A percentile compares a stretch with the other conserved stretches of the same genome.
phyloP scores from a whole-genome alignment of 2,113 vertebrate species.

The Erpornis zantholeuca region DNA sequence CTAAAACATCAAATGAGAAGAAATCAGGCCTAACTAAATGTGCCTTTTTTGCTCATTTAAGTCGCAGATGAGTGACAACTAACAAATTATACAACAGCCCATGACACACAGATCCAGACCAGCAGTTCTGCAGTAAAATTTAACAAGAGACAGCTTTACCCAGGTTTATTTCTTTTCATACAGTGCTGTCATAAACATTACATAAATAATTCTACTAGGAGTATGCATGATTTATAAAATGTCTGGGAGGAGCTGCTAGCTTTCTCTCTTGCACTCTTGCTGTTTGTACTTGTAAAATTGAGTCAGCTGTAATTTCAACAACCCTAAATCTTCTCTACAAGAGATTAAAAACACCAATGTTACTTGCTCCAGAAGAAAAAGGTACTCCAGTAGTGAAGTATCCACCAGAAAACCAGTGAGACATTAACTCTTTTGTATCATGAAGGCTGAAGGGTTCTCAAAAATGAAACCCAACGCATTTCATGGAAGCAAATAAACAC shows the following conservation, averaged over 20 bases:
- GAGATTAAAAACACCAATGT: neutral
- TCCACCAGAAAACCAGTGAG: neutral
- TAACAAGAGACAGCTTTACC: neutral
- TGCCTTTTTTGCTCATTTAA: neutral
- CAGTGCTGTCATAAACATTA: constrained; percentile 43
- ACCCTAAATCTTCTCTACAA: constrained; percentile 1
- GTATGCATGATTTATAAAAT: constrained; percentile 52
- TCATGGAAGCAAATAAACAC: neutral
- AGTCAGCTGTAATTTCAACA: constrained; percentile 47
- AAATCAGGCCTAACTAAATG: neutral
- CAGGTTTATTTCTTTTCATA: constrained; percentile 27
- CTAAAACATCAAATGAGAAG: neutral
- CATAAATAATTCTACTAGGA: constrained; percentile 48
- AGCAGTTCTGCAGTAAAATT: constrained; percentile 18
- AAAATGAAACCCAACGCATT: neutral
- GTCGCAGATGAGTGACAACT: neutral
- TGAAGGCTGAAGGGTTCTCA: neutral
- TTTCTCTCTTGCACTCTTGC: neutral
- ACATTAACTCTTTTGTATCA: neutral
- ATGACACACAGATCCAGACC: neutral
- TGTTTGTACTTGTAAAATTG: constrained; percentile 33
- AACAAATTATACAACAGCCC: constrained; percentile 1
- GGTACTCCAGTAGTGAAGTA: neutral
- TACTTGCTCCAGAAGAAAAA: neutral
- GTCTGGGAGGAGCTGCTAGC: constrained; percentile 12